Evolutionary conservation across 53 echinoderm and acorn worm genomes (phyloP), one percentile per base, ranked within the genome.

Genomic region (Paelopatides confundens): DNA sequence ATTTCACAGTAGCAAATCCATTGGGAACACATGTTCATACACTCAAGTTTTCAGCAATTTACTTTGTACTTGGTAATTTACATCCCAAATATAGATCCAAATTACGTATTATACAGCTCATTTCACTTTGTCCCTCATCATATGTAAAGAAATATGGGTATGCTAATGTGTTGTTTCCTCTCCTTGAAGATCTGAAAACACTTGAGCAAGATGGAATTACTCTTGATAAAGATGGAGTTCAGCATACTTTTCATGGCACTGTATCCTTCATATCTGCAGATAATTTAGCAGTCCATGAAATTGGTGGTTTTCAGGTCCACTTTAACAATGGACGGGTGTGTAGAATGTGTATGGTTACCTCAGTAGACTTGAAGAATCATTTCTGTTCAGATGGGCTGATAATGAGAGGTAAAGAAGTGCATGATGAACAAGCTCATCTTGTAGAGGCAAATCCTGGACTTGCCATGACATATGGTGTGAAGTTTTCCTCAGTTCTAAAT

Each of bases 261-360:
- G 64, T 78, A 43, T 88, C 79, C 62, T 81, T 88, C 49, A 46
- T 88, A 7, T 76, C 88, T 27, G 63, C 88, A 18, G 88, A 88
- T 63, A 88, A 88, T 63, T 78, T 88, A 40, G 88, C 40, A 21
- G 88, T 81, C 37, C 88, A 79, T 63, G 58, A n/a, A n/a, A n/a
- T n/a, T n/a, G n/a, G n/a, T n/a, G n/a, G n/a, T n/a, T n/a, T n/a
- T n/a, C n/a, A n/a, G 47, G 47, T 46, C 11, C 47, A 46, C 11
- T 46, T 46, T 11, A 46, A 46, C 11, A 5, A 46, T 46, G 47
- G 47, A 5, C 5, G 47, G 11, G 11, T 11, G 11, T 46, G 47
- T 46, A 46, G 47, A 46, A 11, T 7, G 11, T 46, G 47, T 11
- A 46, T 7, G 5, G 47, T 46, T 46, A 46, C 47, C 5, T 7